A percentile compares a stretch with the other conserved stretches of the same genome.
Conservation (phyloP, 2,888 invertebrate genomes). For the Pherbina coryleti region DNA sequence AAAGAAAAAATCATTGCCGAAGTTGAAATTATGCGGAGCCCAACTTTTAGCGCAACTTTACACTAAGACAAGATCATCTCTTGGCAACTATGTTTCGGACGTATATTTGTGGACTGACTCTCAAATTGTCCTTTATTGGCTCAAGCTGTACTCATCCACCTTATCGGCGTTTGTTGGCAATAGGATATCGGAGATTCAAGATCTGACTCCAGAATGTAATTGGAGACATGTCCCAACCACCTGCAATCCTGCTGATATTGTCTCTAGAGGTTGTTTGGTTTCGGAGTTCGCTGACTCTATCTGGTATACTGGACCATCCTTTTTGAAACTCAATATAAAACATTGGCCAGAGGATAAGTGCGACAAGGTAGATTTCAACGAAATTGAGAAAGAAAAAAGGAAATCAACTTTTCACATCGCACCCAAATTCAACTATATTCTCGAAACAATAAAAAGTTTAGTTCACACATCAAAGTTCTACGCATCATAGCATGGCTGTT, state of each 20-base stretch:
- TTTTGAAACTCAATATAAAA: neutral
- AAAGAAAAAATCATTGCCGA: neutral
- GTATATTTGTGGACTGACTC: neutral
- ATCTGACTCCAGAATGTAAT: neutral
- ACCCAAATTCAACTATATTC: neutral
- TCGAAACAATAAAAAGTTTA: neutral
- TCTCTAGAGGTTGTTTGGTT: neutral
- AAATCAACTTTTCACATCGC: conserved; percentile 15
- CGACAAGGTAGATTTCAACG: conserved; percentile 15
- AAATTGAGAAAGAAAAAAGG: conserved; percentile 35
- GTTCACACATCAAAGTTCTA: neutral
- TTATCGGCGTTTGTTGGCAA: conserved; percentile 31
- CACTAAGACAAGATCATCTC: no score
- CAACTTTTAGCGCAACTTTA: no score
- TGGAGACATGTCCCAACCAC: conserved; percentile 26
- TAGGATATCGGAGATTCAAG: neutral
- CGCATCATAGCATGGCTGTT: conserved; percentile 1
- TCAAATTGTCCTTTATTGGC: neutral
- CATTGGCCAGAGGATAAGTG: neutral
- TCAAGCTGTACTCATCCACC: neutral
- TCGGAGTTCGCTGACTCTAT: neutral
- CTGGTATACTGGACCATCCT: conserved; percentile 31
- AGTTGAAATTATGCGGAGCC: no score
- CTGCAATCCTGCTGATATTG: conserved; percentile 21
- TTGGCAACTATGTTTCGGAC: neutral